Percentiles rank a stretch among this genome's conserved stretches.
phyloP scores from a whole-genome alignment of 2,113 vertebrate genomes.

The Abramis brama region DNA sequence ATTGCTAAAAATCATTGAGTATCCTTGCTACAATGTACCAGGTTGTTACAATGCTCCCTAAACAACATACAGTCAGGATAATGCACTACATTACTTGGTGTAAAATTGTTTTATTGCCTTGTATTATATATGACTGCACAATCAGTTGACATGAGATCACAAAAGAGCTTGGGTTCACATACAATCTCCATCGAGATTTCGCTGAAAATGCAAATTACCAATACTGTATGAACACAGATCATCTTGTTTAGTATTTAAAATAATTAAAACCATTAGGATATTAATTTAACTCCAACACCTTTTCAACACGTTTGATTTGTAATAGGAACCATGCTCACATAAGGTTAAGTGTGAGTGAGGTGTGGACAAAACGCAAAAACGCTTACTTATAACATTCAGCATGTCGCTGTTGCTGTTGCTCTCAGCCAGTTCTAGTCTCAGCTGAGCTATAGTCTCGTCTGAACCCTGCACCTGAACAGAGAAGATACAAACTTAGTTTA shows the following conservation, averaged over 20 bases:
- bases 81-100: background rate
- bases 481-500: background rate
- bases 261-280: background rate
- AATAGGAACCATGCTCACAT: background rate
- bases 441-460: constrained; percentile 42
- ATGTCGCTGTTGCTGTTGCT: constrained; percentile 23
- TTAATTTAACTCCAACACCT: background rate
- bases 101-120: background rate
- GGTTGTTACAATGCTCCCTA: background rate
- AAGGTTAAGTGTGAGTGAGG: background rate
- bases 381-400: constrained; percentile 35
- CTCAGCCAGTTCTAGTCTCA: constrained; percentile 21
- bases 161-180: background rate
- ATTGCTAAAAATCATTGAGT: too few relatives aligned
- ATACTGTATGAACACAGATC: background rate
- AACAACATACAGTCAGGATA: background rate
- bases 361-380: constrained; percentile 18
- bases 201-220: background rate
- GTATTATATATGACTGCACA: background rate
- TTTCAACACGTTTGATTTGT: background rate
- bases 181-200: background rate
- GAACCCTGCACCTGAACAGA: constrained; percentile 44
- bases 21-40: background rate
- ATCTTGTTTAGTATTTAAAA: background rate
- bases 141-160: background rate